Evolutionary conservation across 2,888 invertebrate genomes (phyloP).

Genomic region (Buathra laborator): DNA sequence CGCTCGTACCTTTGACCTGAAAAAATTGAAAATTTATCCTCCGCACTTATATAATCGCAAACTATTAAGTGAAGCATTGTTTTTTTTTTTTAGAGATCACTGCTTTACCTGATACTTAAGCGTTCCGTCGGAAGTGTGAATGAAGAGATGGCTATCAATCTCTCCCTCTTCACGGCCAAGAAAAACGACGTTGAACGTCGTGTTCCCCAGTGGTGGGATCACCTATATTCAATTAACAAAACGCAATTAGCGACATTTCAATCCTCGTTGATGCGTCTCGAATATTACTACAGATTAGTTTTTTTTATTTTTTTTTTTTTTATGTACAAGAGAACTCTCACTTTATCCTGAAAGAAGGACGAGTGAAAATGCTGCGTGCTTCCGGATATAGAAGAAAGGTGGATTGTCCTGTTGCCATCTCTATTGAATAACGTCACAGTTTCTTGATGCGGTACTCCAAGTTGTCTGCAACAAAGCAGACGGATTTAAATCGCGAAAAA

Average conservation of each 20-base stretch:
- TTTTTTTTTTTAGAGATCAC: constrained; percentile 31
- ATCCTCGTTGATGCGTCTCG: background rate
- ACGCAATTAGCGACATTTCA: constrained; percentile 23
- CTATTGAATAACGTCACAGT: constrained; percentile 95
- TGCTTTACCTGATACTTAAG: constrained; percentile 92
- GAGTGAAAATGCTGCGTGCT: constrained; percentile 98
- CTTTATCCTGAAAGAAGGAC: constrained; percentile 98
- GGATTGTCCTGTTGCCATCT: constrained; percentile 94
- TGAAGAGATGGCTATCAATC: constrained; percentile 94
- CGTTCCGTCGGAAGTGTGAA: constrained; percentile 97
- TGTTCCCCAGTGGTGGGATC: constrained; percentile 96
- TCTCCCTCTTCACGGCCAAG: constrained; percentile 96
- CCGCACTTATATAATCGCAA: background rate
- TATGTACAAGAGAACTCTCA: constrained; percentile 83
- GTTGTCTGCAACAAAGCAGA: constrained; percentile 87
- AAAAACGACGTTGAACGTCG: constrained; percentile 98
- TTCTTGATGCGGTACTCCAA: constrained; percentile 95
- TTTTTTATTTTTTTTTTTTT: background rate
- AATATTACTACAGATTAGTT: background rate
- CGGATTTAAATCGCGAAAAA: too few relatives aligned
- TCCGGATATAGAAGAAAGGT: constrained; percentile 97
- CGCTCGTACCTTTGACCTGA: constrained; percentile 93
- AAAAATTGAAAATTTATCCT: constrained; percentile 44
- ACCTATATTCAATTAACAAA: constrained; percentile 87
- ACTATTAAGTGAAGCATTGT: background rate